Evolutionary conservation across 1,140 invertebrate species (phyloP).

Genomic region (Holotrichia oblita): DNA sequence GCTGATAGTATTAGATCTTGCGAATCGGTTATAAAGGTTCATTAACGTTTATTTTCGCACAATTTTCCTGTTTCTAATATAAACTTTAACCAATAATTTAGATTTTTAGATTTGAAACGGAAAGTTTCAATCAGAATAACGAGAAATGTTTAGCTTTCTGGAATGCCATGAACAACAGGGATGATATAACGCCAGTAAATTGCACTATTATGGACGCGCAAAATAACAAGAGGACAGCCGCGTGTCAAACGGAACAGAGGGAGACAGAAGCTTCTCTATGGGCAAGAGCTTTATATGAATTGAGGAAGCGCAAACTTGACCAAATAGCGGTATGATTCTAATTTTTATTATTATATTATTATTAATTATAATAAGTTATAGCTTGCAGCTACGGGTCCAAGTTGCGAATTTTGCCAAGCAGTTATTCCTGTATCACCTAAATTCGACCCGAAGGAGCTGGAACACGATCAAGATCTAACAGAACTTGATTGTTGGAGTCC

Average conservation of each 20-base stretch:
- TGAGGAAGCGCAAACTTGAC: constrained; percentile 16
- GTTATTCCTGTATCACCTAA: not conserved
- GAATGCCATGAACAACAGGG: not conserved
- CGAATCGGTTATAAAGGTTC: constrained; percentile 36
- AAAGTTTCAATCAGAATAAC: constrained; percentile 19
- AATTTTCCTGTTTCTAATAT: not conserved
- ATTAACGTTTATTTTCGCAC: not conserved
- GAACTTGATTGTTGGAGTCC: constrained; percentile 19
- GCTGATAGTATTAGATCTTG: constrained; percentile 35
- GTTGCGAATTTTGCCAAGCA: not conserved
- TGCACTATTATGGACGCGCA: constrained; percentile 37
- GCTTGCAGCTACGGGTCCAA: not conserved
- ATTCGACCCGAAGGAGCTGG: not conserved
- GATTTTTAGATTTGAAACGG: constrained; percentile 34
- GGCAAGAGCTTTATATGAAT: constrained; percentile 34
- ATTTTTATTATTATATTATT: not conserved
- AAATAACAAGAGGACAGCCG: constrained; percentile 1
- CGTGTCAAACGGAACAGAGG: constrained; percentile 33
- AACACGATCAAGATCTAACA: constrained; percentile 7
- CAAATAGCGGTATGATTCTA: constrained; percentile 25
- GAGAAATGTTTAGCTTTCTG: constrained; percentile 37
- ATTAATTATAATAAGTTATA: not conserved
- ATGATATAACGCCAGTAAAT: constrained; percentile 33
- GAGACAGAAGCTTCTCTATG: constrained; percentile 27
- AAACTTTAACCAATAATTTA: constrained; percentile 9